Base-by-base conservation (phyloP, 1,140 invertebrate species). In the Schlechtendalia chinensis region DNA sequence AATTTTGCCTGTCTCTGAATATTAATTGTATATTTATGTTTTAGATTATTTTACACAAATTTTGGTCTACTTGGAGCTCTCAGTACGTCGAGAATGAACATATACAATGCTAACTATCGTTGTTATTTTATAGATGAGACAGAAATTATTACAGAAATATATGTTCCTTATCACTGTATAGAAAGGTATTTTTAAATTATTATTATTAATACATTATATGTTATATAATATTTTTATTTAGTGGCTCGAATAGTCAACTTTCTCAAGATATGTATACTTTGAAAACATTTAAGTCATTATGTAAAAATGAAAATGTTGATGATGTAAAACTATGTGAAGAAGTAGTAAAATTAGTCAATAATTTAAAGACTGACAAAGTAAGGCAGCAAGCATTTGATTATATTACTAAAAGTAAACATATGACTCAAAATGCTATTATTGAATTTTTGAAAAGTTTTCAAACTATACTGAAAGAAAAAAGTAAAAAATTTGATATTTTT, bases 101-200 rank as follows among this genome's bases (percentile, higher is more conserved):
- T 81, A 84, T 87, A 90, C 85, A 87, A 86, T 82, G 89, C 89
- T 16, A 87, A 88, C 63, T 90, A 91, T 85, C 90, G 92, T 65
- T 93, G 93, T 84, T 87, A 94, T 12, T 91, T 98, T 82, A 87
- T 98, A 24, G 93, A 96, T 86, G 89, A 92, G 16, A 89, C 92
- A 84, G 96, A 95, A 14, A 86, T 87, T 65, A 84, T 98, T 0
- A 94, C 93, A 85, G 91, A 93, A 84, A 89, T 98, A 81, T 87
- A 88, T 72, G 92, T 97, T 83, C 96, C 96, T 19, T 98, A 97
- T 86, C 95, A 97, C 86, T 93, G 92, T 85, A 90, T 93, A 6
- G 86, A 96, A n/a, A 92, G 85, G 87, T 88, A 83, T 84, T 84
- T 29, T n/a, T 67, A 39, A n/a, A 67, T 39, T 22, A 50, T 19